Conservation (phyloP, 2,113 vertebrate species). For the Platysternon megacephalum region DNA sequence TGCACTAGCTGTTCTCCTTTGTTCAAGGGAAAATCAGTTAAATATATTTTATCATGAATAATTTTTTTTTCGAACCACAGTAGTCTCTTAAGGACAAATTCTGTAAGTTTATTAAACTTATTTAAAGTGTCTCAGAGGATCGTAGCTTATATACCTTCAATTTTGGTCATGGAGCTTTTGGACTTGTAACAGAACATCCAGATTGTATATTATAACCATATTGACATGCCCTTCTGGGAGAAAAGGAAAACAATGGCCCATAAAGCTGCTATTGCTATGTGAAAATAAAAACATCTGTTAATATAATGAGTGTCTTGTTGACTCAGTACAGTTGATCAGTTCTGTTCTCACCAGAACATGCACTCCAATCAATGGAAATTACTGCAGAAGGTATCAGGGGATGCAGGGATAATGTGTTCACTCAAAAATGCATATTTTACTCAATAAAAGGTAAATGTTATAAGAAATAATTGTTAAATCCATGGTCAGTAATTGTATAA, state of each 20-base stretch:
- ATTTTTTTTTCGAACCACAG: not conserved
- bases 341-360: conserved; percentile 22
- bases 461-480: not conserved
- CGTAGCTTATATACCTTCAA: not conserved
- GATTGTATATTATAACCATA: conserved; percentile 10
- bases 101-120: not conserved
- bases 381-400: conserved; percentile 11
- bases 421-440: not conserved
- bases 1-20: not conserved
- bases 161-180: conserved; percentile 18
- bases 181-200: not conserved
- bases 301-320: conserved; percentile 45
- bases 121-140: not conserved
- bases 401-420: conserved; percentile 29
- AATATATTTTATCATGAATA: not conserved
- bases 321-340: conserved; percentile 36
- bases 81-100: not conserved
- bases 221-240: conserved; percentile 30
- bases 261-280: not conserved
- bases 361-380: conserved; percentile 39
- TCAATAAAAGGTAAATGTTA: conserved; percentile 30
- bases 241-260: conserved; percentile 28
- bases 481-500: not conserved
- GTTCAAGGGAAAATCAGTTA: not conserved
- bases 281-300: conserved; percentile 57